Base-by-base conservation (phyloP, 2,113 vertebrate genomes). In the Paedocypris sp. region DNA sequence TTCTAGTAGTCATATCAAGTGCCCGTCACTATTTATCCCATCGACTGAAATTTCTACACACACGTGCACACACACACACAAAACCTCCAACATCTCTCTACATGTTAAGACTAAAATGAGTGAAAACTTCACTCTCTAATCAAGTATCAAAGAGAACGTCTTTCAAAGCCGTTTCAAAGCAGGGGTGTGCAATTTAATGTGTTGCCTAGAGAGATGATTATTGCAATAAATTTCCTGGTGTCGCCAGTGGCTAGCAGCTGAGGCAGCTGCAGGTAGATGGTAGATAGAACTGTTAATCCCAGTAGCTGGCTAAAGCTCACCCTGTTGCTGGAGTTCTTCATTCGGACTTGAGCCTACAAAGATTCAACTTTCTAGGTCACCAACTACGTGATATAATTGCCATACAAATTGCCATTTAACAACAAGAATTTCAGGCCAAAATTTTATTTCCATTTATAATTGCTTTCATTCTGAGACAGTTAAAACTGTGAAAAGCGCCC, bases 91-190 rank as follows among this genome's bases (percentile, higher is more conserved):
- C 11, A 49, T 33, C 15, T 47, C 29, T 33, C 36, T 42, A 62
- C 36, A 33, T 42, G 48, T 62, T 33, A 45, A 58, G 54, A 58
- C 11, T 11, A 6, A n/a, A 33, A 23, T 57, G 42, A 10, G 23
- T 62, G 12, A 62, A 49, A 62, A 76, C 64, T 78, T 75, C 67
- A 51, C 73, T 81, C 78, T 80, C 75, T 77, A 76, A 80, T 81
- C 77, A 75, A 62, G 69, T 77, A 83, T 86, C 82, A 83, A 83
- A 85, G 80, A 71, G 70, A 73, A 59, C 29, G 42, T 50, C 69
- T 79, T 79, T 80, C 71, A 72, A 78, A 82, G 74, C 47, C 3
- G 76, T 79, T 80, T 68, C 75, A 72, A 68, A 60, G 46, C n/a
- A 77, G 68, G 74, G 73, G 73, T 77, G 70, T 56, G 69, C 39